Evolutionary conservation across 2,113 vertebrate species (phyloP), one percentile per base, ranked within the genome.

Genomic region (Lates calcarifer): DNA sequence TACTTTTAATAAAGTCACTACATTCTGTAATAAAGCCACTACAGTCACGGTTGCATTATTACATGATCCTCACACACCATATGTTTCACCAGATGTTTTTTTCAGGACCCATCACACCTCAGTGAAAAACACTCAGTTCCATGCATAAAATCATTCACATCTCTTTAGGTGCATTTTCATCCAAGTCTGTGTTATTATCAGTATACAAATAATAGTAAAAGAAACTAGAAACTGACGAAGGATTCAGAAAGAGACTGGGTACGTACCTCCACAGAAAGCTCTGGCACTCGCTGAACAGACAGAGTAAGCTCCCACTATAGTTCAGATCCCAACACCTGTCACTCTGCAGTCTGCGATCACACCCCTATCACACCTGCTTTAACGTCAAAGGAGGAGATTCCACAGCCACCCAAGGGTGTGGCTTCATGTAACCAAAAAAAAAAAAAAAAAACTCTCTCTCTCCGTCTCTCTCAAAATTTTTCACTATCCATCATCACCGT

Each of bases 341-440:
- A 74, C 74, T 29, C 43, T 9, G 35, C 81, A 31, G 72, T 64
- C 2, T 67, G 35, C 41, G 82, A 83, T 82, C 83, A 75, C 91
- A 83, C 83, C 83, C 80, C 66, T 78, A 66, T 57, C 81, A 55
- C 69, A 37, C 45, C 62, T 62, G 68, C 82, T 94, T 92, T 92
- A 90, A 91, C 77, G 90, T 95, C 87, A 90, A 86, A 94, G 94
- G 95, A 95, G 93, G 95, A 93, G 94, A 95, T 79, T 85, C 87
- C 92, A 93, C 92, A 95, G 94, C 89, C 94, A 93, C 94, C 94
- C 94, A 79, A 91, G 92, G 97, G 97, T 94, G 97, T 96, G 95
- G 95, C 95, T 90, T 94, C 82, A 66, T 67, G 88, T 83, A 75
- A 93, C 65, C 82, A 85, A 82, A 73, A 85, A 70, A 61, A 83